Conservation (phyloP, 2,113 vertebrate genomes). For the Clupea harengus region DNA sequence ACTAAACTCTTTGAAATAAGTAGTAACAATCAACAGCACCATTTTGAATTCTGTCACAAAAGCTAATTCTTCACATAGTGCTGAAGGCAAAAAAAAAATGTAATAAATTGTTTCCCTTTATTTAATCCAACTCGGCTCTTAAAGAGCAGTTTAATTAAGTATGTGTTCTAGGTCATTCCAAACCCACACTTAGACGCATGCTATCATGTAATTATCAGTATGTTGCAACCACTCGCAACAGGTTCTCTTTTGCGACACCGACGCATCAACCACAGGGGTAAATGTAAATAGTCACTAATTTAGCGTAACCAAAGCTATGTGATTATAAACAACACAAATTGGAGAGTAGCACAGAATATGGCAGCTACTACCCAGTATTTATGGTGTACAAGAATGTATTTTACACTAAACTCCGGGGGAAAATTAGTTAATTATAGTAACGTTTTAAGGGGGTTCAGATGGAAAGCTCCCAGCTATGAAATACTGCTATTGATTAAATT, state of each 20-base stretch:
- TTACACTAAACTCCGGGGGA: neutral
- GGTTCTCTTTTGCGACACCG: slow-evolving; percentile 15
- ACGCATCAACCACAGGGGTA: neutral
- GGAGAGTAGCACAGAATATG: neutral
- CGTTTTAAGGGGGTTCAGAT: neutral
- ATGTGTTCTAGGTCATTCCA: slow-evolving; percentile 26
- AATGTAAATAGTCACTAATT: neutral
- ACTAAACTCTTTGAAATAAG: neutral
- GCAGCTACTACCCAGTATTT: neutral
- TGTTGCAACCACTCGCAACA: neutral
- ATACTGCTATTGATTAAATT: neutral
- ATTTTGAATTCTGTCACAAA: neutral
- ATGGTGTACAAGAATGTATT: neutral
- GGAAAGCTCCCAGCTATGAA: neutral
- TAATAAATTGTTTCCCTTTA: slow-evolving; percentile 14
- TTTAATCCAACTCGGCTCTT: slow-evolving; percentile 16
- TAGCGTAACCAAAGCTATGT: neutral
- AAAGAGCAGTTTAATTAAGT: slow-evolving; percentile 35
- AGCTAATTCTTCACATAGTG: neutral
- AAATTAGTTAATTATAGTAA: neutral
- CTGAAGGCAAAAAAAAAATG: neutral
- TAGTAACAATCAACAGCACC: neutral
- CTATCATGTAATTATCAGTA: slow-evolving; percentile 26
- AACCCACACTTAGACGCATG: slow-evolving; percentile 23
- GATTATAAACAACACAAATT: slow-evolving; percentile 1